Evolutionary conservation across 2,888 invertebrate species (phyloP), one percentile per base, ranked within the genome.

Genomic region (Phyllotreta cruciferae): DNA sequence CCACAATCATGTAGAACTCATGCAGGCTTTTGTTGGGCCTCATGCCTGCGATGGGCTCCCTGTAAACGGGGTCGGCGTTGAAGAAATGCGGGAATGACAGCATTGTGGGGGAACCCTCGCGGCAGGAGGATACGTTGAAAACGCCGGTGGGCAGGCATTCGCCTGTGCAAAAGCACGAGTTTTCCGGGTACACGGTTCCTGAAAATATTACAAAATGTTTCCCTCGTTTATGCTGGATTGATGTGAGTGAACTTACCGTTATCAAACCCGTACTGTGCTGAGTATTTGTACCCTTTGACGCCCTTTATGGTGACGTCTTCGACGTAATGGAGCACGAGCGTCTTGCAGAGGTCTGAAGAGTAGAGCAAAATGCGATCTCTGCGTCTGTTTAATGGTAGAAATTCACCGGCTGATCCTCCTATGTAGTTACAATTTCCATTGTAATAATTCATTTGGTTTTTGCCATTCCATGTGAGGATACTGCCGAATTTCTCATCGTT

Each of bases 21-120:
- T 94, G 93, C 14, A 85, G 83, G 0, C 85, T 84, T 0, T 86
- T 84, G 13, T 88, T 83, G 0, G 94, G 92, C 1, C 80, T 72
- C 78, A 94, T 76, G 0, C 94, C 94, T 0, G 82, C 82, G 0
- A 93, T 86, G 47, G 83, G 81, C 5, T 87, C 82, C 8, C 82
- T 71, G 63, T 91, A 88, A 62, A 80, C 82, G 0, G 87, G 86
- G 80, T 93, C 93, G 0, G 86, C 93, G 71, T 88, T 85, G 74
- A 88, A 84, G 80, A 92, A 94, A 80, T 94, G 94, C 0, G 94
- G 94, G 72, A 91, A 86, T 0, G 93, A 91, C 71, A 92, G 85
- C 76, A 92, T 92, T 0, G 90, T 88, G 0, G 94, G 94, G 0
- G 93, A 90, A n/a, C 90, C 90, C 74, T 84, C 88, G 44, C 92